phyloP scores from a whole-genome alignment of 2,113 vertebrate genomes.

The Acrocephalus arundinaceus region DNA sequence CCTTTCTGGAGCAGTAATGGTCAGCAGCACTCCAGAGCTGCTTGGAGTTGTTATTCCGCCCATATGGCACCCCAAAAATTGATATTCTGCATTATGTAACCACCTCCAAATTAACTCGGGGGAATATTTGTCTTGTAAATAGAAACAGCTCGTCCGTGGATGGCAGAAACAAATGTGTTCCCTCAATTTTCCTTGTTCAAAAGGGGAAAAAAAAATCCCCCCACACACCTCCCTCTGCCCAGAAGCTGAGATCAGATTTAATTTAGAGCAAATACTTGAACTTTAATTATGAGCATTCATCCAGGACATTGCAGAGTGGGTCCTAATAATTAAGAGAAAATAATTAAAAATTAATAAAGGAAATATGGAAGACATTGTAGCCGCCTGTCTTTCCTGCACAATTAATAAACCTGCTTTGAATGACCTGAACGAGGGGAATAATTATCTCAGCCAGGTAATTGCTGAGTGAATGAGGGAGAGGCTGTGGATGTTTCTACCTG shows the following conservation, averaged over 20 bases:
- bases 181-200: neutral
- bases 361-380: neutral
- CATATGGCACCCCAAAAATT: neutral
- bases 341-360: neutral
- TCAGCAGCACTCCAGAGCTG: neutral
- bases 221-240: neutral
- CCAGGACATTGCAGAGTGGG: neutral
- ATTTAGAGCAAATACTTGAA: neutral
- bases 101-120: conserved; percentile 32
- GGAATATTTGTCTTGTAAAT: conserved; percentile 18
- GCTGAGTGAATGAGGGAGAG: neutral
- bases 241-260: neutral
- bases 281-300: conserved; percentile 1
- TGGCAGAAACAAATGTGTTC: neutral
- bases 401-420: neutral
- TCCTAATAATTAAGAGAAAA: neutral
- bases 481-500: neutral
- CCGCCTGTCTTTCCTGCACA: neutral
- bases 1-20: neutral
- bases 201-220: neutral
- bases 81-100: conserved; percentile 10
- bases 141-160: neutral
- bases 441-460: neutral
- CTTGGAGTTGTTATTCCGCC: conserved; percentile 8
- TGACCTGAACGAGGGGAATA: neutral